These are phyloP conservation scores for Trochalopteron elliotii DNA, from an alignment of 2,113 vertebrate species.

Conservation along the genomic window DNA sequence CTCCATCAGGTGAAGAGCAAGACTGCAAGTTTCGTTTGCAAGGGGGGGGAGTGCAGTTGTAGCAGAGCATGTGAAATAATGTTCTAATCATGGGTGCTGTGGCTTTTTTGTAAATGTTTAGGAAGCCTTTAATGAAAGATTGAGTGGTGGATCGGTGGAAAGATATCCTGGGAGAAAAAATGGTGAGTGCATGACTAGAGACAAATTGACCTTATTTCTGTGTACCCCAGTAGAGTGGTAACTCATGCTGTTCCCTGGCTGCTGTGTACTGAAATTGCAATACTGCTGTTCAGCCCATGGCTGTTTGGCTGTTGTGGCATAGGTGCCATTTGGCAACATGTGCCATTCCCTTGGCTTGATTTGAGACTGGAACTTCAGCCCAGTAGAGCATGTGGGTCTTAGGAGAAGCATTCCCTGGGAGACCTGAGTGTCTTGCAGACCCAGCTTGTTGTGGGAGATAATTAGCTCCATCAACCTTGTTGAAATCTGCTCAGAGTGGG, in stretches of 20 bases:
- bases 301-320: not conserved
- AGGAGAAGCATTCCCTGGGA: not conserved
- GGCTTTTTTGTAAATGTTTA: constrained; percentile 3
- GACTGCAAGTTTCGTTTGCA: not conserved
- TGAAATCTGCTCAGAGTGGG: not conserved
- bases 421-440: not conserved
- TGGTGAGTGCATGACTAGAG: not conserved
- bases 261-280: not conserved
- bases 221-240: not conserved
- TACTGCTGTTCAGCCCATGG: fast-evolving
- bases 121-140: constrained; percentile 37
- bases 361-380: not conserved
- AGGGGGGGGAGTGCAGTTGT: not conserved
- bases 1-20: not conserved
- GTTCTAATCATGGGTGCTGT: not conserved
- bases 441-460: not conserved
- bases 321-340: not conserved
- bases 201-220: not conserved
- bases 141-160: not conserved
- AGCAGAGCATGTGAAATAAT: not conserved
- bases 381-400: fast-evolving
- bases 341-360: not conserved
- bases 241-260: not conserved
- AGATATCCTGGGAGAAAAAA: not conserved
- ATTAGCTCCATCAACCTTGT: not conserved